These are phyloP conservation scores for Phthorimaea operculella DNA, from an alignment of 1,140 invertebrate genomes.

Conservation along the genomic window DNA sequence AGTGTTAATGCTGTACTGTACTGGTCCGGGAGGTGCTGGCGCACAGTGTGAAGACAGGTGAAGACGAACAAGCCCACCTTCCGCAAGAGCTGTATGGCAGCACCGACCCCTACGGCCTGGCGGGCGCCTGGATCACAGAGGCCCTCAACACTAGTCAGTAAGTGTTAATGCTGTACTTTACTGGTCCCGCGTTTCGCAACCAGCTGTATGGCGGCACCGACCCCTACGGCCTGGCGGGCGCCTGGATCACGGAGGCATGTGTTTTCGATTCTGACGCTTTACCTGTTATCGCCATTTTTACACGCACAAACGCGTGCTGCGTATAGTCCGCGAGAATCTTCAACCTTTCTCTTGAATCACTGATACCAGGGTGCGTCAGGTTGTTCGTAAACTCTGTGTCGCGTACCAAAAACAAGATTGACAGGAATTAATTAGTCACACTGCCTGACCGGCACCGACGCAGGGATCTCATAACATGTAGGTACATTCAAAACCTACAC, in stretches of 20 bases:
- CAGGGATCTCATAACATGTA: no score
- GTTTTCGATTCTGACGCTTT: no score
- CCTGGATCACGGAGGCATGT: constrained; percentile 80
- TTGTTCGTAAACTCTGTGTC: no score
- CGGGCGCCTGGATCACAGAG: constrained; percentile 79
- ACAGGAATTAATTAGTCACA: no score
- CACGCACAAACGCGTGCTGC: no score
- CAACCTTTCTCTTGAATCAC: no score
- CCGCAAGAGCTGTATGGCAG: constrained; percentile 83
- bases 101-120: constrained; percentile 77
- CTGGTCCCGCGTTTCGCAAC: constrained; percentile 77
- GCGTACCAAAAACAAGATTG: no score
- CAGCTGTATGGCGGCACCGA: constrained; percentile 82
- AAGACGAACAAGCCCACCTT: constrained; percentile 79
- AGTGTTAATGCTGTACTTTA: constrained; percentile 66
- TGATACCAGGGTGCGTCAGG: no score
- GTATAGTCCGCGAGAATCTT: no score
- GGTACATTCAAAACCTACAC: no score
- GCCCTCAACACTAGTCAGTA: constrained; percentile 84
- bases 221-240: constrained; percentile 77
- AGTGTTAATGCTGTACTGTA: constrained; percentile 44
- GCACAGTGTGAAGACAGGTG: constrained; percentile 79
- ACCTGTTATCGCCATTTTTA: no score
- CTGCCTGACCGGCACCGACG: no score
- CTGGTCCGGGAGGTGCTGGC: constrained; percentile 71